Evolutionary conservation across 1,140 invertebrate genomes (phyloP).

Genomic region (Drosophila ficusphila): DNA sequence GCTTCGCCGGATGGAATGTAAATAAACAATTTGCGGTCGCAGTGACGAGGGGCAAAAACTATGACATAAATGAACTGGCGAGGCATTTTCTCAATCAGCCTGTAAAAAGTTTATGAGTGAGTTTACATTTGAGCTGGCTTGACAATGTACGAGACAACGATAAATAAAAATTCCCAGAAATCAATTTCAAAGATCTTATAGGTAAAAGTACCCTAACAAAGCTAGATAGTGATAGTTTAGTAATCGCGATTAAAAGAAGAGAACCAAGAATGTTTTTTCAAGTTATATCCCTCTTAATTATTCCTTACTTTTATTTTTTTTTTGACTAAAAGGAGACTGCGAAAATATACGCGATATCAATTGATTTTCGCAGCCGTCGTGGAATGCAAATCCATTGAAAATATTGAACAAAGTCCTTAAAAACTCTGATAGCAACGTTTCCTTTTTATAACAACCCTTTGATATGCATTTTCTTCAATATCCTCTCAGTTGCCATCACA

Average conservation of each 20-base stretch:
- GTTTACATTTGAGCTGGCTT: neutral
- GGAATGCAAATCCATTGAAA: slow-evolving; percentile 1
- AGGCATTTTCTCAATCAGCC: neutral
- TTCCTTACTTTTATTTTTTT: no score
- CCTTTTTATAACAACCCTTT: neutral
- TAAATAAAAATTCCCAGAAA: no score
- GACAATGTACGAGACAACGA: neutral
- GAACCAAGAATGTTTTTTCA: no score
- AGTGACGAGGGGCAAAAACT: neutral
- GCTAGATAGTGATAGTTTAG: no score
- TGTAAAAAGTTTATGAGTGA: neutral
- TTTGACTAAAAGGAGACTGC: neutral
- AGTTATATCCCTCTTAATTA: no score
- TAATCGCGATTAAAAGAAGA: no score
- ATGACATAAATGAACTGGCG: slow-evolving; percentile 6
- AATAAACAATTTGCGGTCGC: slow-evolving; percentile 6
- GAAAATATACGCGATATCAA: neutral
- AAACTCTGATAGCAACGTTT: neutral
- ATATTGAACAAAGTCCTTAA: neutral
- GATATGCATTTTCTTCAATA: slow-evolving; percentile 13
- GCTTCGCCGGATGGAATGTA: slow-evolving; percentile 9
- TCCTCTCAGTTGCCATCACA: slow-evolving; percentile 3
- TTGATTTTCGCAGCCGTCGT: neutral
- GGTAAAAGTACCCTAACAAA: no score
- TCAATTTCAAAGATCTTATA: no score